Conservation (phyloP, 2,797 vertebrate genomes). For the Typhlichthys subterraneus region DNA sequence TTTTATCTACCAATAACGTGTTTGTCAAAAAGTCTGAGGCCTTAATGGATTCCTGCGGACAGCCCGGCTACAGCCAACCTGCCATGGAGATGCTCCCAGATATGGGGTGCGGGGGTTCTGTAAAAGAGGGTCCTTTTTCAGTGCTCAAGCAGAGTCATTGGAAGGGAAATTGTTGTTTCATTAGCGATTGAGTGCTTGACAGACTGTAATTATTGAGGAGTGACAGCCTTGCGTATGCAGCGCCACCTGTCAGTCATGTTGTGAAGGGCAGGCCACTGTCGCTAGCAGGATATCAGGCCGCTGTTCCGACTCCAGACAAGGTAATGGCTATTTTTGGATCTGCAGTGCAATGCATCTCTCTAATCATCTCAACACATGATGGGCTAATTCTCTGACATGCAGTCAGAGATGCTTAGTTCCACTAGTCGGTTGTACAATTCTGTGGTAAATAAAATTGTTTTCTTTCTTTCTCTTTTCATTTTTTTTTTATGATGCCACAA, state of each 20-base stretch:
- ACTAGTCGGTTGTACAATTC: slow-evolving; percentile 66
- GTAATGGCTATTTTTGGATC: slow-evolving; percentile 73
- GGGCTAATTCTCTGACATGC: slow-evolving; percentile 63
- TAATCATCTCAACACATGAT: slow-evolving; percentile 52
- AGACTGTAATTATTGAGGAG: slow-evolving; percentile 21
- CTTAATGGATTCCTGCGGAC: slow-evolving; percentile 83
- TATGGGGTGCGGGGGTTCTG: slow-evolving; percentile 15
- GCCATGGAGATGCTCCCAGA: slow-evolving; percentile 74
- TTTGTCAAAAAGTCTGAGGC: slow-evolving; percentile 84
- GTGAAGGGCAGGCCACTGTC: slow-evolving; percentile 71
- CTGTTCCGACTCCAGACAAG: slow-evolving; percentile 66
- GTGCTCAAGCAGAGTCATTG: slow-evolving; percentile 39
- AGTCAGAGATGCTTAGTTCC: slow-evolving; percentile 56
- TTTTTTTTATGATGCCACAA: no score
- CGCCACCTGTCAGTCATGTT: slow-evolving; percentile 42
- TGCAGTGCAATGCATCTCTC: slow-evolving; percentile 27
- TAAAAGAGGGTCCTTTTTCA: slow-evolving; percentile 24
- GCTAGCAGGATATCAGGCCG: slow-evolving; percentile 73
- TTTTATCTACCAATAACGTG: slow-evolving; percentile 88
- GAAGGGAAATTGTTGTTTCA: slow-evolving; percentile 48
- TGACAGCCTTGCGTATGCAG: slow-evolving; percentile 3
- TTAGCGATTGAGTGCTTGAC: slow-evolving; percentile 43
- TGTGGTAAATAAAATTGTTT: slow-evolving; percentile 56
- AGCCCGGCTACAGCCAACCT: slow-evolving; percentile 65
- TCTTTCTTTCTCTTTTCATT: background rate